These are phyloP conservation scores for Diabrotica balteata DNA, from an alignment of 2,888 invertebrate genomes.

Conservation along the genomic window DNA sequence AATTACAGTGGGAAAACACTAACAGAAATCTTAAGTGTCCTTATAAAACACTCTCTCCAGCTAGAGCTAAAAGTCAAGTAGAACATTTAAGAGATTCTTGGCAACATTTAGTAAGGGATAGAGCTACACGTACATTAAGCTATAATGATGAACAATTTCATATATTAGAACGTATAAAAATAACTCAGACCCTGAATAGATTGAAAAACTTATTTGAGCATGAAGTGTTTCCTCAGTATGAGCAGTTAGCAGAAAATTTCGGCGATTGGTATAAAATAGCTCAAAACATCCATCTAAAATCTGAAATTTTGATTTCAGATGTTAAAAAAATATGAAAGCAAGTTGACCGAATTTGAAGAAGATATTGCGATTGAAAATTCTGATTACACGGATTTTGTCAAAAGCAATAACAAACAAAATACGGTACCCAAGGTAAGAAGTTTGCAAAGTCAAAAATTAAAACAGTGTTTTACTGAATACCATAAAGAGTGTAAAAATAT, in stretches of 20 bases:
- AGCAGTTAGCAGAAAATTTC: conserved; percentile 77
- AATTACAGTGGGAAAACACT: conserved; percentile 71
- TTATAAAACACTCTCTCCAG: conserved; percentile 66
- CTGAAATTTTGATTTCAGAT: conserved; percentile 82
- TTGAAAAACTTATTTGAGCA: conserved; percentile 66
- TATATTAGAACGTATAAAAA: conserved; percentile 84
- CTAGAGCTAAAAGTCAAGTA: conserved; percentile 71
- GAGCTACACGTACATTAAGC: conserved; percentile 84
- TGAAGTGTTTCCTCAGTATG: conserved; percentile 76
- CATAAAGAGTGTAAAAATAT: conserved; percentile 56
- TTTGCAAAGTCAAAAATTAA: conserved; percentile 50
- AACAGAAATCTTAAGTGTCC: conserved; percentile 70
- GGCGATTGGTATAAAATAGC: conserved; percentile 91
- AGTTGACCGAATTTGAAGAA: conserved; percentile 42
- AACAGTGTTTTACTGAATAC: conserved; percentile 48
- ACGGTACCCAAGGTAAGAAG: conserved; percentile 44
- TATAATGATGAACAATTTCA: conserved; percentile 97
- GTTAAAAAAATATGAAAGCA: conserved; percentile 62
- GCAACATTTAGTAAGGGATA: conserved; percentile 89
- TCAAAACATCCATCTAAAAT: conserved; percentile 84
- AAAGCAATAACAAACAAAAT: conserved; percentile 46
- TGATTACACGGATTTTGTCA: conserved; percentile 52
- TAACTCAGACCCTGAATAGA: conserved; percentile 63
- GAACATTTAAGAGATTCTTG: conserved; percentile 85
- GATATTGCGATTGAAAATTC: conserved; percentile 51